phyloP scores from a whole-genome alignment of 2,113 vertebrate genomes.

The Dunckerocampus dactyliophorus region DNA sequence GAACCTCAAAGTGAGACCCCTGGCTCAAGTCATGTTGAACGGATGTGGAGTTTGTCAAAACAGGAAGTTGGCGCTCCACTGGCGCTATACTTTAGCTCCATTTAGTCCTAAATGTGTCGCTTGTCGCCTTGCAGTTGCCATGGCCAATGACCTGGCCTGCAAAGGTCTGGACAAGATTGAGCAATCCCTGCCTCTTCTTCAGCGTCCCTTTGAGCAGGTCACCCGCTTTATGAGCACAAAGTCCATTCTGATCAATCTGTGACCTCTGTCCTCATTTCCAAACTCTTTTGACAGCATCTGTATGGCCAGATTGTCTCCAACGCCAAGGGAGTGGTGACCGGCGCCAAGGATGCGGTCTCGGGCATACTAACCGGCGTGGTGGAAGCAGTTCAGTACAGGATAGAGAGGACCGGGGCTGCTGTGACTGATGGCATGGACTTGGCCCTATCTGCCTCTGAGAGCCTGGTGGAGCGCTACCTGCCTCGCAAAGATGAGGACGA shows the following conservation, averaged over 20 bases:
- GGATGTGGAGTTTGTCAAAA: neutral
- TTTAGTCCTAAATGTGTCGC: neutral
- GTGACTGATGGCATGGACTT: slow-evolving; percentile 79
- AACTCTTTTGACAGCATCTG: neutral
- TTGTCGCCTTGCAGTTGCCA: slow-evolving; percentile 69
- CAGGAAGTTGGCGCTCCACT: neutral
- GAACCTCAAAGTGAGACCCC: slow-evolving; percentile 85
- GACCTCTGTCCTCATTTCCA: slow-evolving; percentile 23
- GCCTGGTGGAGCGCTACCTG: slow-evolving; percentile 85
- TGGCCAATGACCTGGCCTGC: slow-evolving; percentile 87
- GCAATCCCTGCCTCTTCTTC: slow-evolving; percentile 84
- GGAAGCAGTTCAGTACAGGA: slow-evolving; percentile 72
- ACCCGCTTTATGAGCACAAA: neutral
- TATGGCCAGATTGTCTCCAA: slow-evolving; percentile 49
- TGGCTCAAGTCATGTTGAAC: too few relatives aligned
- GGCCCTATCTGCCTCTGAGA: slow-evolving; percentile 83
- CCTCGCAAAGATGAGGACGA: slow-evolving; percentile 76
- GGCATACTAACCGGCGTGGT: slow-evolving; percentile 82
- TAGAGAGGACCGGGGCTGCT: slow-evolving; percentile 80
- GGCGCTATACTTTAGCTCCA: neutral
- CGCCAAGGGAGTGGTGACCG: slow-evolving; percentile 77
- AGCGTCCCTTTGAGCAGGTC: slow-evolving; percentile 84
- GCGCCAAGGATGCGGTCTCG: slow-evolving; percentile 76
- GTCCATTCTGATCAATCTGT: neutral
- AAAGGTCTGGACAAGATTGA: slow-evolving; percentile 90